phyloP scores from a whole-genome alignment of 2,797 vertebrate genomes.

The Gastrophryne carolinensis region DNA sequence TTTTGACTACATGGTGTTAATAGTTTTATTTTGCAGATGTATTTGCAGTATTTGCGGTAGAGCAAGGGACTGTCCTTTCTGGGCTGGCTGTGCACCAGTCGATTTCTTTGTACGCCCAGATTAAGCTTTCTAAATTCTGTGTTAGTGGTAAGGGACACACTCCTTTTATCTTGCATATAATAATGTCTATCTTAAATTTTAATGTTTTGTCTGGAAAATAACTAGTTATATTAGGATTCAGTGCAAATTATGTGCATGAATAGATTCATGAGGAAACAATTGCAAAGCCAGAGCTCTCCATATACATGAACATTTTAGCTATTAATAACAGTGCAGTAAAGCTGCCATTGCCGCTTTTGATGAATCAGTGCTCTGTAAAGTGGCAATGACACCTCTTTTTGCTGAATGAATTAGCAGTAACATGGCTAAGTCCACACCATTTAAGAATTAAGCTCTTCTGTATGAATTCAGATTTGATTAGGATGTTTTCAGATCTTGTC shows the following conservation, averaged over 20 bases:
- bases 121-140: too few relatives aligned
- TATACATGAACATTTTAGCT: neutral
- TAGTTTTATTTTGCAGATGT: too few relatives aligned
- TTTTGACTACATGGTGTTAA: too few relatives aligned
- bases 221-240: neutral
- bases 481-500: conserved; percentile 10
- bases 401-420: conserved; percentile 19
- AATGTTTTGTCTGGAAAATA: too few relatives aligned
- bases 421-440: neutral
- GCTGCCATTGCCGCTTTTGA: neutral
- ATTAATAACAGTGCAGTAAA: conserved; percentile 16
- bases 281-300: neutral
- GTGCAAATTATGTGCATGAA: neutral
- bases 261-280: neutral
- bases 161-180: too few relatives aligned
- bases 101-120: too few relatives aligned
- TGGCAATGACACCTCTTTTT: conserved; percentile 17
- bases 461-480: conserved; percentile 26
- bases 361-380: neutral
- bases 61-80: too few relatives aligned
- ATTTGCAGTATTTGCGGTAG: too few relatives aligned
- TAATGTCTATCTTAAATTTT: too few relatives aligned
- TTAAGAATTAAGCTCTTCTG: conserved; percentile 9
- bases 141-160: too few relatives aligned
- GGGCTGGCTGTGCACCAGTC: too few relatives aligned